Evolutionary conservation across 2,113 vertebrate genomes (phyloP).

Genomic region (Zapus hudsonius): DNA sequence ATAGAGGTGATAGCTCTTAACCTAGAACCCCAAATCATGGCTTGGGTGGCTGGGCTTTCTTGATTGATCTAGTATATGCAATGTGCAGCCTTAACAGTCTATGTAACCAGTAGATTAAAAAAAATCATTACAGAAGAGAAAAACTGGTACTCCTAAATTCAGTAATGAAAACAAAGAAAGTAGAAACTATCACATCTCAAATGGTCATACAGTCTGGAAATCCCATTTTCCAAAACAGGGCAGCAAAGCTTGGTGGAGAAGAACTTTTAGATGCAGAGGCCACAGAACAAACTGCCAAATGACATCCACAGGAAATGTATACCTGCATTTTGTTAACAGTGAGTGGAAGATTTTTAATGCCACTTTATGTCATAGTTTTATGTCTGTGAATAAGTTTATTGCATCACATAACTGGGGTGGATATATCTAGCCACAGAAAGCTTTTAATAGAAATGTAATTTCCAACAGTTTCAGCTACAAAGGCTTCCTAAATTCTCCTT

Average conservation of each 20-base stretch:
- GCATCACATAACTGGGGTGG: conserved; percentile 49
- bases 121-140: conserved; percentile 16
- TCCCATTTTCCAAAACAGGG: not conserved
- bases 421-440: conserved; percentile 51
- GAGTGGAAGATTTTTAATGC: conserved; percentile 45
- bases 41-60: not conserved
- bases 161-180: not conserved
- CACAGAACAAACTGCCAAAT: not conserved
- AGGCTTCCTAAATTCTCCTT: conserved; percentile 48
- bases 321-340: conserved; percentile 39
- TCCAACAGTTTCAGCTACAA: conserved; percentile 40
- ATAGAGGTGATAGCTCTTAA: not conserved
- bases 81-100: not conserved
- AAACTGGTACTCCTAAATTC: not conserved
- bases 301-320: conserved; percentile 31
- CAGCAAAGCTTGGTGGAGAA: conserved; percentile 18
- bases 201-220: not conserved
- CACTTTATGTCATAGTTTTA: conserved; percentile 56
- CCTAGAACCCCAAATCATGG: not conserved
- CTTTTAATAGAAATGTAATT: conserved; percentile 72
- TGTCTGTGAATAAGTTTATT: conserved; percentile 67
- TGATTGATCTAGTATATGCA: not conserved
- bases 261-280: not conserved
- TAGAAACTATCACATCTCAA: not conserved
- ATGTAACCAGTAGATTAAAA: not conserved